Evolutionary conservation across 2,888 invertebrate species (phyloP), one percentile per base, ranked within the genome.

Genomic region (Gryllus longicercus): DNA sequence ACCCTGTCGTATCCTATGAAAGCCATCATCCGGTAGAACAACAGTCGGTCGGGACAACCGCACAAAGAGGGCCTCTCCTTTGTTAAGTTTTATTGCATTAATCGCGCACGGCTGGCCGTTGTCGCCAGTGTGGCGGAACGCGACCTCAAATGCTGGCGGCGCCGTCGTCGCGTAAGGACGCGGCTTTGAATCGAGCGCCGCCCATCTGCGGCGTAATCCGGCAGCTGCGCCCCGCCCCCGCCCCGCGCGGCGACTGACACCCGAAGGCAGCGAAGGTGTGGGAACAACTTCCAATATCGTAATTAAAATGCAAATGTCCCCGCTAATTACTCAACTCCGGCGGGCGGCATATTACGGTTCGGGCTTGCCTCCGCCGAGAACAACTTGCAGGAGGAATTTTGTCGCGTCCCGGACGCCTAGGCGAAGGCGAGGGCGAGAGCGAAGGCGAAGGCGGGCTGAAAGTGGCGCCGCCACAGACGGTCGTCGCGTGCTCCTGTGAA

Each of bases 301-400:
- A 63, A 63, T 63, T 63, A 63, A 63, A 63, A 63, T 63, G 63
- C 63, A 63, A 63, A 63, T 63, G n/a, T 63, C 63, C 63, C 14
- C 63, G 63, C 63, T 63, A 63, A 63, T 63, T 63, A 63, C 63
- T 63, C 63, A 63, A 63, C 63, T 63, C 63, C n/a, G 63, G 63
- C 63, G n/a, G 63, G 63, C 63, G 63, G 63, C 16, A 16, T 63
- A 63, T 63, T 18, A 63, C 63, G 63, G 63, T 18, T 63, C 63
- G 63, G 63, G 63, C 63, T 63, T 63, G n/a, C 63, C n/a, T 63
- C 4, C 63, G 11, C 14, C 14, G 63, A 8, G n/a, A 63, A 63
- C 14, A 18, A 63, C 14, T 63, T 63, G 63, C 63, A 63, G 63
- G 63, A 63, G 63, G n/a, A 18, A n/a, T 63, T 63, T n/a, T 63